Evolutionary conservation across 2,888 invertebrate species (phyloP).

Genomic region (Apamea epomidion): DNA sequence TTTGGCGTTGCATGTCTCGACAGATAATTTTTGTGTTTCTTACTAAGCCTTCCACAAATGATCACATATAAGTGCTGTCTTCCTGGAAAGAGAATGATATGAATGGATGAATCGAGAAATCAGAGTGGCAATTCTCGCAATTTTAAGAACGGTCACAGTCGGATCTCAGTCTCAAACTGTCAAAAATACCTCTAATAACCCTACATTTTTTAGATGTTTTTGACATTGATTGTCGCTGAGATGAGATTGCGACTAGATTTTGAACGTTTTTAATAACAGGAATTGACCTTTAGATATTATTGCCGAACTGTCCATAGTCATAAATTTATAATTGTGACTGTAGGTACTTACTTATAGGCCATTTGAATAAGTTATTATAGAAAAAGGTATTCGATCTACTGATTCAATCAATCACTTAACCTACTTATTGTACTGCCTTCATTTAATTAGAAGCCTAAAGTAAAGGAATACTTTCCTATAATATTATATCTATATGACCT

Average conservation of each 20-base stretch:
- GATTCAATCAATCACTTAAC: neutral
- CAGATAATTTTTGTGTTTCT: neutral
- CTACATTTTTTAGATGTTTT: neutral
- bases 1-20: neutral
- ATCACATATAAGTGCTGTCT: neutral
- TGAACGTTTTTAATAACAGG: too few species aligned
- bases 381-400: neutral
- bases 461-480: neutral
- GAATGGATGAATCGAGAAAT: neutral
- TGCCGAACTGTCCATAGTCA: neutral
- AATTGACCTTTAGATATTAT: neutral
- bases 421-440: neutral
- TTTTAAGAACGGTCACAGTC: neutral
- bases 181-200: neutral
- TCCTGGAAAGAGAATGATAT: neutral
- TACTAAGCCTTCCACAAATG: neutral
- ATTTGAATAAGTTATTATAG: neutral
- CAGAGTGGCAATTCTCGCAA: neutral
- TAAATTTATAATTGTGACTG: neutral
- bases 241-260: too few species aligned
- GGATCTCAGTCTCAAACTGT: neutral
- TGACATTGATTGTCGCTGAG: neutral
- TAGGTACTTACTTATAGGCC: neutral
- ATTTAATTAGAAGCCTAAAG: neutral
- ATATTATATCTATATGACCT: neutral